These are phyloP conservation scores for Urocitellus parryii DNA, from an alignment of 2,113 vertebrate species.

Conservation along the genomic window DNA sequence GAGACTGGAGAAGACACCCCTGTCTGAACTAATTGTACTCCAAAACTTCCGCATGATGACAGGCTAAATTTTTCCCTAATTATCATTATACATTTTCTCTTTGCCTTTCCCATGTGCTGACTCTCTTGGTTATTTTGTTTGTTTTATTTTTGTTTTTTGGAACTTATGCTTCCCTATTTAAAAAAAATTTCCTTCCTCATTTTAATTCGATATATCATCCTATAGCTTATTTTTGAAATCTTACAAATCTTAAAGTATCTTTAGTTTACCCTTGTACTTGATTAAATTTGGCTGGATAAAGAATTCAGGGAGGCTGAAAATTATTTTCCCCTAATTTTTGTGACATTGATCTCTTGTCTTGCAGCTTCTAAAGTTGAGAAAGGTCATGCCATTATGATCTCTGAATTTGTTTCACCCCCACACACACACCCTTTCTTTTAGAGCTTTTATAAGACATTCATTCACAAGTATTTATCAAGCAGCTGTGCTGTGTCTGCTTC, in stretches of 20 bases:
- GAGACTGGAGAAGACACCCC: too few relatives aligned
- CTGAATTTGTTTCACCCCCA: background rate
- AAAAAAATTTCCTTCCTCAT: background rate
- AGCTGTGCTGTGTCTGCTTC: background rate
- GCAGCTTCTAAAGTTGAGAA: slow-evolving; percentile 1
- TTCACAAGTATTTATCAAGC: slow-evolving; percentile 4
- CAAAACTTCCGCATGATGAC: background rate
- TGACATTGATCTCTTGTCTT: background rate
- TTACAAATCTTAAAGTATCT: background rate
- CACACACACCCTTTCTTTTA: too few relatives aligned
- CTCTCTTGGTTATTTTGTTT: background rate
- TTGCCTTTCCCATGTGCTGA: background rate
- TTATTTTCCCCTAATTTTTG: background rate
- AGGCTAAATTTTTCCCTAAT: background rate
- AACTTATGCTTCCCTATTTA: background rate
- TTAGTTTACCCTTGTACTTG: background rate
- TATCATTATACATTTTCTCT: background rate
- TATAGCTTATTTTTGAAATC: slow-evolving; percentile 49
- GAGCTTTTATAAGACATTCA: slow-evolving; percentile 8
- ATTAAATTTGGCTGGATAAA: background rate
- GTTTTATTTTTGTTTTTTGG: background rate
- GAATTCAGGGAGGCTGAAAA: background rate
- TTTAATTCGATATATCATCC: background rate
- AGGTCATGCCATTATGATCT: background rate
- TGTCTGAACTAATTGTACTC: background rate